Conservation (phyloP, 2,797 vertebrate species). For the Rhinichthys osculus region DNA sequence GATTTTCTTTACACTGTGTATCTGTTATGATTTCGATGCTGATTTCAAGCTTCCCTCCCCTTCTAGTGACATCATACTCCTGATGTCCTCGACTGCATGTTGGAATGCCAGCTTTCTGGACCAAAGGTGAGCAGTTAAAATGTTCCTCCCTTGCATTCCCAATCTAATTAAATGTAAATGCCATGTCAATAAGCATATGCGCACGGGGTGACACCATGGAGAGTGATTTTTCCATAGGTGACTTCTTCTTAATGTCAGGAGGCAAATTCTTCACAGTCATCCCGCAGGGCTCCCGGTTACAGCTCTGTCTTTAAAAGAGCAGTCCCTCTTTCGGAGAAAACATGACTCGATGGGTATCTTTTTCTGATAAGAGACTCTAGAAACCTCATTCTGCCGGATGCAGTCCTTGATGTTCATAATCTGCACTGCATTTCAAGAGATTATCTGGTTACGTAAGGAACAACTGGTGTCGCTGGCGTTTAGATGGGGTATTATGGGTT, state of each 20-base stretch:
- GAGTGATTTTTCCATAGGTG: neutral
- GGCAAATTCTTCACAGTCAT: neutral
- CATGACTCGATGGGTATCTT: slow-evolving; percentile 66
- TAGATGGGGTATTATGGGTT: slow-evolving; percentile 18
- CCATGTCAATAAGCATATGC: neutral
- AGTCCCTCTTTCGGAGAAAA: slow-evolving; percentile 14
- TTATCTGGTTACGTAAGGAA: slow-evolving; percentile 55
- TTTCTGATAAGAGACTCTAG: slow-evolving; percentile 46
- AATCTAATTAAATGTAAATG: too few relatives aligned
- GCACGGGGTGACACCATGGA: neutral
- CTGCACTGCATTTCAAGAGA: slow-evolving; percentile 38
- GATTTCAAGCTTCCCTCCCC: slow-evolving; percentile 31
- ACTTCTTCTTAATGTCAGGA: slow-evolving; percentile 12
- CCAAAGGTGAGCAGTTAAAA: slow-evolving; percentile 83
- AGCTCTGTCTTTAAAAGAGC: slow-evolving; percentile 30
- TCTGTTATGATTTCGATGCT: neutral
- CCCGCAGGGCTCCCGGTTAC: neutral
- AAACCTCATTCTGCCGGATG: slow-evolving; percentile 50
- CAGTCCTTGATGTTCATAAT: slow-evolving; percentile 40
- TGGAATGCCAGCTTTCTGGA: slow-evolving; percentile 99
- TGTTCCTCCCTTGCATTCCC: neutral
- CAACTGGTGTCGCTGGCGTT: slow-evolving; percentile 35
- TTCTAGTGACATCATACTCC: slow-evolving; percentile 88
- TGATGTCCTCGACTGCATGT: slow-evolving; percentile 93
- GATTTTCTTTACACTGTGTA: neutral